Percentiles rank a stretch among this genome's conserved stretches.
These are phyloP conservation scores for Datnioides undecimradiatus DNA, from an alignment of 2,113 vertebrate species.

Conservation along the genomic window DNA sequence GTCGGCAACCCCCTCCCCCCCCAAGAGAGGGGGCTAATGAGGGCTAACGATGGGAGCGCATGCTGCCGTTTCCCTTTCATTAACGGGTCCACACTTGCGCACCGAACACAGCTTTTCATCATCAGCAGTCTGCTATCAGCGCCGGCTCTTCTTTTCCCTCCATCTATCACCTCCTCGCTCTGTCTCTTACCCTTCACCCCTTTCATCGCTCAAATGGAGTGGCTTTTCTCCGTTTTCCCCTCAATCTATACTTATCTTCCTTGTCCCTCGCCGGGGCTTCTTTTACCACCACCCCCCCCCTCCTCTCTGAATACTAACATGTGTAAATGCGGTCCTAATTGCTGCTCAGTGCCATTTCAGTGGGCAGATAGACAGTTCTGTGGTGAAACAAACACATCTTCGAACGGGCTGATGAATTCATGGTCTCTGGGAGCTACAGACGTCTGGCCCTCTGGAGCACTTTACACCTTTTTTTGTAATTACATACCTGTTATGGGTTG, in stretches of 20 bases:
- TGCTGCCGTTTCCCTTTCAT: constrained; percentile 73
- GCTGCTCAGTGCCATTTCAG: constrained; percentile 58
- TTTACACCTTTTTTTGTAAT: background rate
- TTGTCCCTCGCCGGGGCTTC: constrained; percentile 6
- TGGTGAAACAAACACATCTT: constrained; percentile 43
- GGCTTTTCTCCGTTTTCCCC: constrained; percentile 16
- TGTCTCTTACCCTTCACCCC: constrained; percentile 32
- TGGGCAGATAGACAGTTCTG: constrained; percentile 47
- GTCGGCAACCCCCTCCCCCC: too few relatives aligned
- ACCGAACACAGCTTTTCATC: constrained; percentile 53
- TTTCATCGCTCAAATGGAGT: constrained; percentile 51
- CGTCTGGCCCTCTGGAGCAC: background rate
- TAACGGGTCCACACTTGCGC: constrained; percentile 51
- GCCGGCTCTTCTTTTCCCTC: constrained; percentile 22
- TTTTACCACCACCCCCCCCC: constrained; percentile 5
- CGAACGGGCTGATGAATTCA: constrained; percentile 24
- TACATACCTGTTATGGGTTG: background rate
- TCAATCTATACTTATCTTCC: constrained; percentile 20
- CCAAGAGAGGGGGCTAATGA: constrained; percentile 76
- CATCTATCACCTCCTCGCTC: constrained; percentile 46
- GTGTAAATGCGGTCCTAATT: constrained; percentile 69
- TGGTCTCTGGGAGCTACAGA: background rate
- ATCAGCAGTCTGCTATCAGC: constrained; percentile 45
- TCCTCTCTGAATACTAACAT: constrained; percentile 43
- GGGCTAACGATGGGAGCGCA: constrained; percentile 70